A percentile compares a stretch with the other conserved stretches of the same genome.
These are phyloP conservation scores for Procapra przewalskii DNA, from an alignment of 2,113 vertebrate species.

Conservation along the genomic window DNA sequence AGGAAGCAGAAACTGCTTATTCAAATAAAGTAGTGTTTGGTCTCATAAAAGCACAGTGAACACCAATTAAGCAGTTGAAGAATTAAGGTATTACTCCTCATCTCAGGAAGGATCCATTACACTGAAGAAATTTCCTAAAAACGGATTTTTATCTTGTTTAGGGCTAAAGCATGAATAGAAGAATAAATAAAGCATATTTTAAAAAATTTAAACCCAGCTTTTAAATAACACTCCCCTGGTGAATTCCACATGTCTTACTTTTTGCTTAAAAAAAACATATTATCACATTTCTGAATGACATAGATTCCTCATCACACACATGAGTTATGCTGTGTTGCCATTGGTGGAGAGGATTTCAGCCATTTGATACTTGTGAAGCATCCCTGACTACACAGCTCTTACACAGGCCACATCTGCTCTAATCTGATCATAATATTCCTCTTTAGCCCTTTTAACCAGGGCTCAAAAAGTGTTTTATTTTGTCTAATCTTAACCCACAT, in stretches of 20 bases:
- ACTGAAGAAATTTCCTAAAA: neutral
- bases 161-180: neutral
- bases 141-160: neutral
- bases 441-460: neutral
- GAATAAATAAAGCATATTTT: neutral
- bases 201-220: neutral
- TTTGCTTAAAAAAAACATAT: neutral
- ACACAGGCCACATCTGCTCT: neutral
- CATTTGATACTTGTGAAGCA: fast-evolving
- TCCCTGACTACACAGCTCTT: fast-evolving
- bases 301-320: neutral
- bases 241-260: neutral
- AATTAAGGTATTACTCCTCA: neutral
- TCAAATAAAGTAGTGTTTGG: neutral
- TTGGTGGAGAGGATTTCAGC: too few relatives aligned
- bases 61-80: neutral
- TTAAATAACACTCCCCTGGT: neutral
- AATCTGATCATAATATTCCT: neutral
- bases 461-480: neutral
- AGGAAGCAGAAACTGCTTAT: neutral
- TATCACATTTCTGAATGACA: neutral
- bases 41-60: neutral
- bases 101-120: neutral
- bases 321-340: fast-evolving
- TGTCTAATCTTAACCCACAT: neutral